A percentile compares a stretch with the other conserved stretches of the same genome.
These are phyloP conservation scores for Syrrhaptes paradoxus DNA, from an alignment of 2,113 vertebrate species.

Conservation along the genomic window DNA sequence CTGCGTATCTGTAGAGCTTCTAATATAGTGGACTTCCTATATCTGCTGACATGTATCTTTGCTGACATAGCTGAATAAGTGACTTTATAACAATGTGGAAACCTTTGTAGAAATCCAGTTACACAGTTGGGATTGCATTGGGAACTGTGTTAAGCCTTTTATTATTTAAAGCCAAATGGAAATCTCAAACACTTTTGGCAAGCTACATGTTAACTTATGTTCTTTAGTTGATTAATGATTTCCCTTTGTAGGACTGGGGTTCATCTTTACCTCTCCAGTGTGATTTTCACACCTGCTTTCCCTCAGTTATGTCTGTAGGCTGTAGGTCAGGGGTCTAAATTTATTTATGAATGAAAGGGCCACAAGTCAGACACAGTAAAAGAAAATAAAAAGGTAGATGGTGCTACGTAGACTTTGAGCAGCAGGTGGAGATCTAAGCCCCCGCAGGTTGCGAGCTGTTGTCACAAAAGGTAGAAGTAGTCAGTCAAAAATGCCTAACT, in stretches of 20 bases:
- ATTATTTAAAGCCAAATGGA: not conserved
- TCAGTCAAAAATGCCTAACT: not conserved
- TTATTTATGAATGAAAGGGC: not conserved
- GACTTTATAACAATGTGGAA: not conserved
- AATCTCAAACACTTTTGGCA: not conserved
- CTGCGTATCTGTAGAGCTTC: not conserved
- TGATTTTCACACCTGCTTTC: not conserved
- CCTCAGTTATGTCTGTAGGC: not conserved
- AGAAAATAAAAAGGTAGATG: not conserved
- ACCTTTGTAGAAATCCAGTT: not conserved
- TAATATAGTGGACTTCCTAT: not conserved
- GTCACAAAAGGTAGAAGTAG: not conserved
- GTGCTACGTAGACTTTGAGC: constrained; percentile 4
- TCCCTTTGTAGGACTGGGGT: not conserved
- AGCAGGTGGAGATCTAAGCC: constrained; percentile 28
- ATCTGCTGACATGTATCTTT: not conserved
- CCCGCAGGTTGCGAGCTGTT: not conserved
- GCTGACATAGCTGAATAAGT: not conserved
- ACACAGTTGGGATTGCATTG: not conserved
- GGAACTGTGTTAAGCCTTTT: not conserved
- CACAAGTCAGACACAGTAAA: not conserved
- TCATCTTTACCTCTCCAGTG: not conserved
- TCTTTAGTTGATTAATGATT: not conserved
- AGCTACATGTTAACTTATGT: not conserved
- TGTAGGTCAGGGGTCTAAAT: not conserved